Conservation (phyloP, 2,888 invertebrate genomes). For the Phasia obesa region DNA sequence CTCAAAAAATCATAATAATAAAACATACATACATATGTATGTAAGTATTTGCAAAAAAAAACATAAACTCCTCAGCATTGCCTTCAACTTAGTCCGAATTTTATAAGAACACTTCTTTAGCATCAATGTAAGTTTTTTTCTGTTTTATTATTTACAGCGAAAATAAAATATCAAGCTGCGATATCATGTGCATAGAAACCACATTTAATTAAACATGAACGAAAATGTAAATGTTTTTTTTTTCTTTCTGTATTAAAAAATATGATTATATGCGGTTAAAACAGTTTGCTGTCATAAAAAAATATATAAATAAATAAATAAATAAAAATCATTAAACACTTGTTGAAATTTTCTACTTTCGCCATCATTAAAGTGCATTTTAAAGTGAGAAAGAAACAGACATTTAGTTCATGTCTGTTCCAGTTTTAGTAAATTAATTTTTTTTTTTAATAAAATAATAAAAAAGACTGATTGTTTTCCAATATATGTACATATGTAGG, state of each 20-base stretch:
- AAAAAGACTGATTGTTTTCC: conserved; percentile 14
- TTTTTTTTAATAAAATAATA: neutral
- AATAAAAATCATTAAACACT: conserved; percentile 50
- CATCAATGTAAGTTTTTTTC: neutral
- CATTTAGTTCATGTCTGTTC: conserved; percentile 27
- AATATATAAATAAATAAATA: conserved; percentile 14
- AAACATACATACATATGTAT: too few species aligned
- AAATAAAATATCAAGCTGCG: conserved; percentile 9
- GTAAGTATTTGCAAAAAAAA: too few species aligned
- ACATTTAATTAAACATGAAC: conserved; percentile 49
- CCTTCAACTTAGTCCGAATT: too few species aligned
- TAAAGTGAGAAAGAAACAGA: conserved; percentile 23
- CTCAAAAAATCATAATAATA: too few species aligned
- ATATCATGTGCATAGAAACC: conserved; percentile 46
- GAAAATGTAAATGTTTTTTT: conserved; percentile 34
- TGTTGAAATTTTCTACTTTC: conserved; percentile 52
- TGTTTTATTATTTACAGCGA: neutral
- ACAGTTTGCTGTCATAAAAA: conserved; percentile 30
- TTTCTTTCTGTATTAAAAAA: conserved; percentile 12
- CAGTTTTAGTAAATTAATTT: neutral
- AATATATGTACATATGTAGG: too few species aligned
- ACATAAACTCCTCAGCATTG: too few species aligned
- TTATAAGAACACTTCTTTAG: too few species aligned
- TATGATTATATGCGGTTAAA: conserved; percentile 22
- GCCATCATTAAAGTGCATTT: conserved; percentile 16